Conservation (phyloP, 1,140 invertebrate genomes). For the Drosophila lowei region DNA sequence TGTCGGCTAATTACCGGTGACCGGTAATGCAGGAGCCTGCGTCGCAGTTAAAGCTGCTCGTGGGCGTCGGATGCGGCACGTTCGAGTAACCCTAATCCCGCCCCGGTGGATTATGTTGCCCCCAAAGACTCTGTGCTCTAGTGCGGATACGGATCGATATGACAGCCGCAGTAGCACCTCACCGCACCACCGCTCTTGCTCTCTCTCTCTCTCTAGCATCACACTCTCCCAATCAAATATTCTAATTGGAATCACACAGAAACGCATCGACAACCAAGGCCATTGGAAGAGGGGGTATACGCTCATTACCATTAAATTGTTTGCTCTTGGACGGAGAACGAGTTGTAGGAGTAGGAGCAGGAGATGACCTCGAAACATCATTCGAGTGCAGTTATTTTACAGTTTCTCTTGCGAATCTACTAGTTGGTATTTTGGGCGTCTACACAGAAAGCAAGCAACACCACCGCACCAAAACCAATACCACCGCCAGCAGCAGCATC, state of each 20-base stretch:
- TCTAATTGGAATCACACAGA: too few species aligned
- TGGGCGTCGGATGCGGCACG: conserved; percentile 24
- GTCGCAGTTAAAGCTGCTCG: conserved; percentile 19
- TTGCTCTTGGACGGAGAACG: conserved; percentile 27
- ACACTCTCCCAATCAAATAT: too few species aligned
- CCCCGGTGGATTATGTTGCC: conserved; percentile 35
- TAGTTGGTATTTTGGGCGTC: conserved; percentile 17
- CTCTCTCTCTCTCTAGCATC: too few species aligned
- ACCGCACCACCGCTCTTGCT: too few species aligned
- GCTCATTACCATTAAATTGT: neutral
- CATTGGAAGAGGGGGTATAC: too few species aligned
- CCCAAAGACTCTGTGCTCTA: conserved; percentile 4
- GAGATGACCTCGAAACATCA: conserved; percentile 8
- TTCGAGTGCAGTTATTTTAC: conserved; percentile 10
- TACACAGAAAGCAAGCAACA: conserved; percentile 25
- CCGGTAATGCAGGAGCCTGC: conserved; percentile 36
- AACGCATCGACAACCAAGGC: too few species aligned
- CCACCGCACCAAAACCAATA: conserved; percentile 15
- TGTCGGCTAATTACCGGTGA: conserved; percentile 49
- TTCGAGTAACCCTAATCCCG: conserved; percentile 45
- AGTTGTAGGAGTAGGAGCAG: conserved; percentile 12
- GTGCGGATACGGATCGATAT: conserved; percentile 8
- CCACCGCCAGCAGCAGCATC: conserved; percentile 12
- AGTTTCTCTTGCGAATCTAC: conserved; percentile 28
- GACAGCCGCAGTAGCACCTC: too few species aligned